These are phyloP conservation scores for Bombus pascuorum DNA, from an alignment of 1,140 invertebrate genomes.

Conservation along the genomic window DNA sequence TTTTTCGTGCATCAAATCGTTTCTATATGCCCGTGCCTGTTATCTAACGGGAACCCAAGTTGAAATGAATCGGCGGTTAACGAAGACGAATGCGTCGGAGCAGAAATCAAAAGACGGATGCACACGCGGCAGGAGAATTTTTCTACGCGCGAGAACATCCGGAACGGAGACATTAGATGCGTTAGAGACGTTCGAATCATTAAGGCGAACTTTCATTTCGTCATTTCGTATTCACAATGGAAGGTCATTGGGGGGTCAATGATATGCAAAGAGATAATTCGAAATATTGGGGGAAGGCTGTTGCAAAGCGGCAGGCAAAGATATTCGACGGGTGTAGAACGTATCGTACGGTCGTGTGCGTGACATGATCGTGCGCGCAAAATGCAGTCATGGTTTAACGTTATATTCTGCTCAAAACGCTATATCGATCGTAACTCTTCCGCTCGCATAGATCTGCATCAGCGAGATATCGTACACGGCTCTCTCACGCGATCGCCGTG, in stretches of 20 bases:
- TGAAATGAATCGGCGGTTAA: slow-evolving; percentile 8
- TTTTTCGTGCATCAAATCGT: not conserved
- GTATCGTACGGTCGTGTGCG: too few relatives aligned
- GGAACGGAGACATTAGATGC: not conserved
- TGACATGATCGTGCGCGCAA: not conserved
- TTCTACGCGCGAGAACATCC: not conserved
- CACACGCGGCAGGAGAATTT: not conserved
- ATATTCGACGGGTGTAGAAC: not conserved
- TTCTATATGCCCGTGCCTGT: too few relatives aligned
- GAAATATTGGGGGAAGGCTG: slow-evolving; percentile 12
- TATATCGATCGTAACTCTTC: slow-evolving; percentile 47
- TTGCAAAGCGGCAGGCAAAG: not conserved
- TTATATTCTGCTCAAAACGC: slow-evolving; percentile 10
- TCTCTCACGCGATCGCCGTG: slow-evolving; percentile 3
- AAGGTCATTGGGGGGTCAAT: slow-evolving; percentile 27
- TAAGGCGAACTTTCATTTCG: slow-evolving; percentile 25
- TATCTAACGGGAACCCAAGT: too few relatives aligned
- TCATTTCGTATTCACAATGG: not conserved
- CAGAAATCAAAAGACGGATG: not conserved
- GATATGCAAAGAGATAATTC: slow-evolving; percentile 28
- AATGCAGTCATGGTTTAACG: not conserved
- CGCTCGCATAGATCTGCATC: slow-evolving; percentile 39
- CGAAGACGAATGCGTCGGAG: not conserved
- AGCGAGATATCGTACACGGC: slow-evolving; percentile 25
- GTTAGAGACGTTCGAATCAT: not conserved